Evolutionary conservation across 2,113 vertebrate species (phyloP).

Genomic region (Corythornis madagascariensis): DNA sequence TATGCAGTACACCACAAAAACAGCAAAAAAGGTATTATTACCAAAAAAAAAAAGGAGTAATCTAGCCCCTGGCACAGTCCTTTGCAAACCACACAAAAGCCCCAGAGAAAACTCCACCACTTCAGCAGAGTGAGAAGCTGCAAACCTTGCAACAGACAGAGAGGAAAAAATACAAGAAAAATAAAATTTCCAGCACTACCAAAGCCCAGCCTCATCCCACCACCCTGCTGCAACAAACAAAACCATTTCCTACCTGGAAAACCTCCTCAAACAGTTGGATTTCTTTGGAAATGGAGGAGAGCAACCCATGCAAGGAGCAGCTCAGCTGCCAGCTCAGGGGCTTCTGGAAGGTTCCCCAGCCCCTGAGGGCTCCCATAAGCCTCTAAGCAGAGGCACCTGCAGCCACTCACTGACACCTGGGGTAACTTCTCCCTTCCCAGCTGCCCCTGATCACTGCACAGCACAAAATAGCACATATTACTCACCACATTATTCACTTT

Average conservation of each 20-base stretch:
- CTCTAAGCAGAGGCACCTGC: not conserved
- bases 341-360: not conserved
- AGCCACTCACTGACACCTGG: rapidly evolving
- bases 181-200: not conserved
- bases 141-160: not conserved
- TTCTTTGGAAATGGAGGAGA: not conserved
- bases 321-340: not conserved
- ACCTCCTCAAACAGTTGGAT: rapidly evolving
- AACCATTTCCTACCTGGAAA: not conserved
- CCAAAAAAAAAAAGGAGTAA: not conserved
- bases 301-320: rapidly evolving
- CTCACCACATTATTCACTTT: not conserved
- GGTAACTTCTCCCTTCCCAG: not conserved
- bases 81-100: not conserved
- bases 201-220: rapidly evolving
- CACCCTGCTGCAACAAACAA: rapidly evolving
- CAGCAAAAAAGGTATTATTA: not conserved
- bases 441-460: not conserved
- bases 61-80: not conserved
- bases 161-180: too few species aligned
- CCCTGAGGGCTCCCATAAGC: not conserved
- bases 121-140: not conserved
- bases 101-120: not conserved
- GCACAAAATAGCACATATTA: too few species aligned
- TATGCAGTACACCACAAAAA: not conserved